Percentiles rank a stretch among this genome's conserved stretches.
phyloP scores from a whole-genome alignment of 2,797 vertebrate genomes.

The Orientallactaga sibirica region DNA sequence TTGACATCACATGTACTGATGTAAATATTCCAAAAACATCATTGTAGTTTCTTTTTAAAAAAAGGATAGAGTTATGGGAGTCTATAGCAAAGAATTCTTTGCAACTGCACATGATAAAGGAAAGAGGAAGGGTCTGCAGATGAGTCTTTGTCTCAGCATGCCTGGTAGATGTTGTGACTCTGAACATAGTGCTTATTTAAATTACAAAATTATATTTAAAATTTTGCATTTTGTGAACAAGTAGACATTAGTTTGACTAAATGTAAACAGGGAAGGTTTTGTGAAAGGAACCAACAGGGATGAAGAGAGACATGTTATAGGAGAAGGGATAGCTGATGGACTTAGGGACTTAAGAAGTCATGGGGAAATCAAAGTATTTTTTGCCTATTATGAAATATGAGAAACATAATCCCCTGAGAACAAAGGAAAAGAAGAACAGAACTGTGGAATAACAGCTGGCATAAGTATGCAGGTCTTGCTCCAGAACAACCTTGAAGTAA shows the following conservation, averaged over 20 bases:
- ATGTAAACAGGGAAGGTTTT: not conserved
- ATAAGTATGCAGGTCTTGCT: not conserved
- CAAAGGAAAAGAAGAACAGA: not conserved
- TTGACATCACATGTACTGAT: too few species aligned
- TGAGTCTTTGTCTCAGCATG: not conserved
- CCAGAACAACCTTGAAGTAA: not conserved
- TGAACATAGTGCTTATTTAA: not conserved
- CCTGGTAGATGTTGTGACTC: not conserved
- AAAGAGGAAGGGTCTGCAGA: not conserved
- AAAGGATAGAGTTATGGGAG: not conserved
- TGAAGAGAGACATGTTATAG: not conserved
- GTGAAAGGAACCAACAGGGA: not conserved
- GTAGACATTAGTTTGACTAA: not conserved
- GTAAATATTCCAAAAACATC: too few species aligned
- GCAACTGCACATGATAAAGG: not conserved
- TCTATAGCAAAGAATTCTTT: not conserved
- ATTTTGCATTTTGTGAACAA: not conserved
- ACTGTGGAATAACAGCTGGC: not conserved
- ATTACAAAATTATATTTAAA: not conserved
- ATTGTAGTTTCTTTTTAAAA: too few species aligned
- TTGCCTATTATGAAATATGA: not conserved
- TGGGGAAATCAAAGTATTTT: not conserved
- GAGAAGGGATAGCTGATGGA: not conserved
- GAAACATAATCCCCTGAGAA: not conserved
- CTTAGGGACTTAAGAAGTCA: not conserved